Conservation (phyloP, 2,888 invertebrate genomes). For the Mylabris sibirica region DNA sequence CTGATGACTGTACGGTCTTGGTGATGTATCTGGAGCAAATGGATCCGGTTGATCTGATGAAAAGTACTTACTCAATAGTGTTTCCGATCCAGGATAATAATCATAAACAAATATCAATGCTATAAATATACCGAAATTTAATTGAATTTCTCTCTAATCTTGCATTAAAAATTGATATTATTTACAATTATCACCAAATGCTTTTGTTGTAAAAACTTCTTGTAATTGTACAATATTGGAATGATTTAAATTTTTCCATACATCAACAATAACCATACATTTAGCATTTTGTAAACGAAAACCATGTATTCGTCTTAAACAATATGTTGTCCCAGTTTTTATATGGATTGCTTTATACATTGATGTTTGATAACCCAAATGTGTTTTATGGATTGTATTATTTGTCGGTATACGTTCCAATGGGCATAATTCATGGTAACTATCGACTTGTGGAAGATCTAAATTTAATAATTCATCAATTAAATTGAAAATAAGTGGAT, state of each 20-base stretch:
- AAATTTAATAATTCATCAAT: constrained; percentile 27
- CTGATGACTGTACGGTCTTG: constrained; percentile 81
- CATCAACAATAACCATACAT: constrained; percentile 84
- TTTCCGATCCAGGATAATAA: constrained; percentile 91
- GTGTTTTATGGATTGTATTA: constrained; percentile 69
- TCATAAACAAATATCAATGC: constrained; percentile 97
- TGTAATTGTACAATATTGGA: constrained; percentile 92
- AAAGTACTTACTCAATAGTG: constrained; percentile 86
- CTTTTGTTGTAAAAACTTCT: constrained; percentile 94
- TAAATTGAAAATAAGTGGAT: constrained; percentile 22
- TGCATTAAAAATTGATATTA: neutral
- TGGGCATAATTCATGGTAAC: constrained; percentile 87
- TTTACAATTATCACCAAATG: constrained; percentile 95
- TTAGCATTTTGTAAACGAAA: constrained; percentile 84
- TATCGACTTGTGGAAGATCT: constrained; percentile 83
- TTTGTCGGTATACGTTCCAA: constrained; percentile 73
- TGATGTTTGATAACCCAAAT: constrained; percentile 78
- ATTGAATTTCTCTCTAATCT: neutral
- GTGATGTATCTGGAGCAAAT: constrained; percentile 84
- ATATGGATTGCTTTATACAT: constrained; percentile 90
- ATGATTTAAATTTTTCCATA: constrained; percentile 95
- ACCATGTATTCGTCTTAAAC: constrained; percentile 88
- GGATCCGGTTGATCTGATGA: constrained; percentile 73
- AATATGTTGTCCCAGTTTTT: constrained; percentile 85
- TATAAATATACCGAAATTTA: constrained; percentile 58